Base-by-base conservation (phyloP, 30 jellyfish, hydroid and myxozoan genomes). In the Hydractinia symbiolongicarpus region DNA sequence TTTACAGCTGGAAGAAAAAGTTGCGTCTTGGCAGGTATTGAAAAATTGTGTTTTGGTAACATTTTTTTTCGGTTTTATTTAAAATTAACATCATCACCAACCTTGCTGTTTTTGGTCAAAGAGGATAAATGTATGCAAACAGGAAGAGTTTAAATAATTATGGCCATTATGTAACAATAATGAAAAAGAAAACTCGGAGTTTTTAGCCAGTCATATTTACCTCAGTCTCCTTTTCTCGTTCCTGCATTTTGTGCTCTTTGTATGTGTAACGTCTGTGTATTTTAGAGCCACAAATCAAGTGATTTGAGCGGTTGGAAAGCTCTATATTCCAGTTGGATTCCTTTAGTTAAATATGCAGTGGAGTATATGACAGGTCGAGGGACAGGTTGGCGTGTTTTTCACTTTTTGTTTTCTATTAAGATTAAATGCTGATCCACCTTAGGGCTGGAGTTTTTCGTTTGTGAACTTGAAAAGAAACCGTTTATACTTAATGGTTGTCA, bases 361-460 rank as follows among this genome's bases (percentile, higher is more conserved):
- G 84, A 82, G 7, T 90, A 84, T 84, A 75, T 90, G 79, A 72
- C 90, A 54, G 97, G 97, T 4, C 56, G 75, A n/a, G 81, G 82
- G 19, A 74, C 72, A 50, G 81, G 97, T 90, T 44, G 54, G 89
- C 17, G 73, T 40, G 13, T 53, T 56, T 21, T 21, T 19, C 77
- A 78, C 61, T 20, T 49, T 20, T 50, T 9, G 44, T 61, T n/a
- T n/a, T n/a, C n/a, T n/a, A n/a, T n/a, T n/a, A n/a, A n/a, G n/a
- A n/a, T n/a, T n/a, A n/a, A n/a, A n/a, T n/a, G n/a, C n/a, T n/a
- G n/a, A n/a, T n/a, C n/a, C n/a, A n/a, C n/a, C n/a, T n/a, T n/a
- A n/a, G n/a, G n/a, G n/a, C n/a, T n/a, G n/a, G n/a, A n/a, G n/a
- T n/a, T n/a, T n/a, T n/a, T n/a, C n/a, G n/a, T n/a, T n/a, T n/a